Percentiles rank a stretch among this genome's conserved stretches.
Conservation (phyloP, 64 coral and sea anemone genomes). For the Montipora foliosa region DNA sequence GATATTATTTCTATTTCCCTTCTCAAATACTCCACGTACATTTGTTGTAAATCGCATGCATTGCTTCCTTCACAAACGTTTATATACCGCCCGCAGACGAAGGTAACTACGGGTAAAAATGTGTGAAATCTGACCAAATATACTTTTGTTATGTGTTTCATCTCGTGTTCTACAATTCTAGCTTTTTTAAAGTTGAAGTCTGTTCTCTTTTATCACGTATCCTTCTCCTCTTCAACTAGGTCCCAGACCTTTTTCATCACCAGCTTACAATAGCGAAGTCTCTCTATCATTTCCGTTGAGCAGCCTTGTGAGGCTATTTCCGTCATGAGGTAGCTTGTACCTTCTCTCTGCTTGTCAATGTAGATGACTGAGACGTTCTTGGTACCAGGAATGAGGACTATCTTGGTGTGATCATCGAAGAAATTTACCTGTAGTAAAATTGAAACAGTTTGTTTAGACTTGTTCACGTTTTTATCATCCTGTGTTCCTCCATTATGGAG, state of each 20-base stretch:
- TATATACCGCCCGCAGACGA: neutral
- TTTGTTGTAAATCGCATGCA: neutral
- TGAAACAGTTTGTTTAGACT: neutral
- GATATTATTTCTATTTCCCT: neutral
- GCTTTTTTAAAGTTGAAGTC: neutral
- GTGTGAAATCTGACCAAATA: neutral
- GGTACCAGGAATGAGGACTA: conserved; percentile 85
- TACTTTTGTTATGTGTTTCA: neutral
- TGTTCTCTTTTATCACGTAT: neutral
- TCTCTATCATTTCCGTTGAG: conserved; percentile 66
- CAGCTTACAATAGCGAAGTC: conserved; percentile 83
- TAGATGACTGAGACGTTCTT: conserved; percentile 86
- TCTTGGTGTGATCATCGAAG: conserved; percentile 97
- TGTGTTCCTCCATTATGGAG: too few species aligned
- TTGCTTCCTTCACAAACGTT: neutral
- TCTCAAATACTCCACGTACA: neutral
- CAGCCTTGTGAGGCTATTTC: conserved; percentile 65
- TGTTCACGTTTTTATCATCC: too few species aligned
- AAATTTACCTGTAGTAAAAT: conserved; percentile 86
- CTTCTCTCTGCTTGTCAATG: conserved; percentile 91
- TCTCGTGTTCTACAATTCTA: neutral
- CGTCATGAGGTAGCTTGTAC: conserved; percentile 76
- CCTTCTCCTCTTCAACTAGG: conserved; percentile 65
- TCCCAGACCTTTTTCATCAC: conserved; percentile 89
- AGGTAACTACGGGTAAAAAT: neutral